Base-by-base conservation (phyloP, 1,140 invertebrate genomes). In the Zaprionus vittiger region DNA sequence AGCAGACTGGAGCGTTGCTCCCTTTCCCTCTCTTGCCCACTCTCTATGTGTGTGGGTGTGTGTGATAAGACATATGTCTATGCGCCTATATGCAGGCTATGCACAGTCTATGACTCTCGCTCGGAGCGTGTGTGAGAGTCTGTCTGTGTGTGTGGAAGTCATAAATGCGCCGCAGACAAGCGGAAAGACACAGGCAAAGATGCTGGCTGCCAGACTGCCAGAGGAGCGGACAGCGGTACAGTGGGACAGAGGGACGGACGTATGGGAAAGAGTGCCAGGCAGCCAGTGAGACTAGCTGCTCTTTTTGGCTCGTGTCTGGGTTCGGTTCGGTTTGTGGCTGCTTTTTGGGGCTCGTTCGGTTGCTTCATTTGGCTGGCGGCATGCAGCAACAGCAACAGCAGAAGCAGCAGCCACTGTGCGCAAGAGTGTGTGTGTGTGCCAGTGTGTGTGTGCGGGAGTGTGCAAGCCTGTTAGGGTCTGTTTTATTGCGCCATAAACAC, bases 401-500 rank as follows among this genome's bases (percentile, higher is more conserved):
- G 62, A 71, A 65, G 73, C 74, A 65, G 73, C 73, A 44, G 63
- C 59, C 9, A 17, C 15, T 71, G 77, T 79, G 56, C 65, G 12
- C 15, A 47, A 59, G 60, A 38, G 44, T 44, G 67, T 41, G 60
- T 37, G 74, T 71, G 52, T 66, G 54, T 54, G 63, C 52, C 44
- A 64, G 82, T 73, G 63, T 77, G 31, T 57, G 52, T 68, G 64
- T 26, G 28, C 37, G 61, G 38, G 64, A 47, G 65, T 69, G 56
- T 77, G 70, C 49, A 63, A 72, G 77, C 80, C 80, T 87, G 83
- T 89, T 81, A 87, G 83, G 83, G 80, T 89, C 83, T 87, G 83
- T 87, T 87, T 87, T 87, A 87, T 87, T 87, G 83, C 84, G 84
- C 83, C 84, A 87, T 87, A 87, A 87, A 89, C 83, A 87, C 83